These are phyloP conservation scores for Drosophila quadrilineata DNA, from an alignment of 1,140 invertebrate genomes.

Conservation along the genomic window DNA sequence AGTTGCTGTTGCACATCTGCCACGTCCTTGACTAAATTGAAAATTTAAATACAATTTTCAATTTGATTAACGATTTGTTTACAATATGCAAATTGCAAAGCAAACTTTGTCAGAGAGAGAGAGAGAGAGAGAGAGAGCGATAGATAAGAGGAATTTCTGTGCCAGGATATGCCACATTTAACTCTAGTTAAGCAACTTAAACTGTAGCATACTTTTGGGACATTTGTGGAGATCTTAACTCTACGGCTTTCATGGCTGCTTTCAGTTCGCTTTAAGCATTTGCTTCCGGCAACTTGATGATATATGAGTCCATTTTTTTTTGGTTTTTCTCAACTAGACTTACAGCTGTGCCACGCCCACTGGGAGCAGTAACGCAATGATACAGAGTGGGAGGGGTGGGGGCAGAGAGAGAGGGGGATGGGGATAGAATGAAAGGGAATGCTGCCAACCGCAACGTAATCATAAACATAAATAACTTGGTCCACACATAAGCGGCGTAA, in stretches of 20 bases:
- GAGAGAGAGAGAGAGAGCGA: no score
- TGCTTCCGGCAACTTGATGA: constrained; percentile 11
- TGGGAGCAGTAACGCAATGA: background rate
- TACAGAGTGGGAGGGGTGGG: background rate
- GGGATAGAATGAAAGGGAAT: constrained; percentile 15
- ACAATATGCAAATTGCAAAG: constrained; percentile 16
- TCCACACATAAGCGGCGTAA: constrained; percentile 66
- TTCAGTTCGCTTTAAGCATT: background rate
- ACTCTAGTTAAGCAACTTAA: no score
- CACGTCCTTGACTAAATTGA: no score
- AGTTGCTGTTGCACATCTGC: constrained; percentile 26
- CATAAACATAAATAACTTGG: constrained; percentile 73
- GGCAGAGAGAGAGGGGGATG: background rate
- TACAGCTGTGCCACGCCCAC: background rate
- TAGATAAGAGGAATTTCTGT: no score
- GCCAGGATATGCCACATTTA: no score
- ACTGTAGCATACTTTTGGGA: no score
- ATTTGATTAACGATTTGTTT: constrained; percentile 67
- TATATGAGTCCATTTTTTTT: constrained; percentile 3
- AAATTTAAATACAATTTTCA: constrained; percentile 35
- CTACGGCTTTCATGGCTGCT: background rate
- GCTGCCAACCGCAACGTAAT: constrained; percentile 68
- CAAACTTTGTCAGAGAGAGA: background rate
- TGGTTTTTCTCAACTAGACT: no score
- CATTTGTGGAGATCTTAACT: no score